phyloP scores from a whole-genome alignment of 2,888 invertebrate genomes.

The Drosophila koepferae region DNA sequence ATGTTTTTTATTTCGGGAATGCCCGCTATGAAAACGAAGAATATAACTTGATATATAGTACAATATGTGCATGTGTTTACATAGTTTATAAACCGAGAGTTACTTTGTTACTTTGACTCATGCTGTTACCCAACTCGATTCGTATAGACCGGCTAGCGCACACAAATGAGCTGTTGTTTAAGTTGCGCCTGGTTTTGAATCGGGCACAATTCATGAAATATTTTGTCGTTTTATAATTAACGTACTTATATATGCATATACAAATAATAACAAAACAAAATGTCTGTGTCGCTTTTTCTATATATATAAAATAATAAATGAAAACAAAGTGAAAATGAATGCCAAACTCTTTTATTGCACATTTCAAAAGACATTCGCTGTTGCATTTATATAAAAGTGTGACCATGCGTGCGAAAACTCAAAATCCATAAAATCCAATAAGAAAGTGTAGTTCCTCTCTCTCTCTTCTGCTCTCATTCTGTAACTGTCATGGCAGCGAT shows the following conservation, averaged over 20 bases:
- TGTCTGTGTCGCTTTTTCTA: constrained; percentile 79
- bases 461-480: background rate
- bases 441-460: background rate
- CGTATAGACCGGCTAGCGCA: constrained; percentile 26
- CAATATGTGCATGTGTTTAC: constrained; percentile 12
- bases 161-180: constrained; percentile 31
- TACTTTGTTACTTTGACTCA: constrained; percentile 10
- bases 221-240: constrained; percentile 50
- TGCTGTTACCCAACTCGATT: constrained; percentile 18
- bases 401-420: background rate
- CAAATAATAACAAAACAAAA: constrained; percentile 31
- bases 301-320: constrained; percentile 62
- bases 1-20: constrained; percentile 12
- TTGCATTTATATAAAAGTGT: background rate
- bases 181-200: constrained; percentile 40
- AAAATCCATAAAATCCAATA: background rate
- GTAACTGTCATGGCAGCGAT: background rate
- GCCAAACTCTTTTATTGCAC: background rate
- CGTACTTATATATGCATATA: constrained; percentile 33
- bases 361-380: background rate
- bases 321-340: constrained; percentile 35
- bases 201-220: constrained; percentile 38
- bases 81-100: constrained; percentile 3
- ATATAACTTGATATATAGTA: constrained; percentile 23
- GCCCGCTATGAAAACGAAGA: constrained; percentile 21